A percentile compares a stretch with the other conserved stretches of the same genome.
These are phyloP conservation scores for Perizoma affinitatum DNA, from an alignment of 2,888 invertebrate genomes.

Conservation along the genomic window DNA sequence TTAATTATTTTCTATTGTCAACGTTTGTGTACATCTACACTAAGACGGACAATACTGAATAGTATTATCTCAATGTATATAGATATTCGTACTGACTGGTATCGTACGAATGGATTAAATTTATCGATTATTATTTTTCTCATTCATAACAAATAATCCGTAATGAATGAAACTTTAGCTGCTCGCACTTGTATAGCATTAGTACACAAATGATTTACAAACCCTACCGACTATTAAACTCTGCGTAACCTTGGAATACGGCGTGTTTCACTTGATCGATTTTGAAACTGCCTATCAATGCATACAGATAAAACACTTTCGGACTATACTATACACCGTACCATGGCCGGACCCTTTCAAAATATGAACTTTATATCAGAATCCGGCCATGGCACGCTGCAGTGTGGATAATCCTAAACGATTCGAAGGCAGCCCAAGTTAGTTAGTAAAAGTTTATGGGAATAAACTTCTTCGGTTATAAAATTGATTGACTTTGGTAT, in stretches of 20 bases:
- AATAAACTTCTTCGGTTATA: slow-evolving; percentile 76
- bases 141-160: slow-evolving; percentile 45
- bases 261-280: too few relatives aligned
- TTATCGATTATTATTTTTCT: slow-evolving; percentile 57
- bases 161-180: slow-evolving; percentile 73
- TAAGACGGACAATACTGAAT: slow-evolving; percentile 54
- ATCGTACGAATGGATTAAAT: slow-evolving; percentile 27
- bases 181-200: slow-evolving; percentile 83
- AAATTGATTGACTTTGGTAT: slow-evolving; percentile 83
- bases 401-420: too few relatives aligned
- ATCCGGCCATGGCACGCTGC: too few relatives aligned
- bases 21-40: slow-evolving; percentile 63
- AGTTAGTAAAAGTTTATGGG: slow-evolving; percentile 67
- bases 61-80: slow-evolving; percentile 54
- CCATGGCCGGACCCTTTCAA: too few relatives aligned
- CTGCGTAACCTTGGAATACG: too few relatives aligned
- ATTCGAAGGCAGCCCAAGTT: too few relatives aligned
- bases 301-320: too few relatives aligned
- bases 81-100: slow-evolving; percentile 19
- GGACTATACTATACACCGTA: too few relatives aligned
- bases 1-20: slow-evolving; percentile 61
- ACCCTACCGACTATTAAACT: too few relatives aligned
- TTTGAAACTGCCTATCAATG: too few relatives aligned
- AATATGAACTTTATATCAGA: too few relatives aligned
- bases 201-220: slow-evolving; percentile 68